phyloP scores from a whole-genome alignment of 2,797 vertebrate genomes.

The Acrossocheilus fasciatus region DNA sequence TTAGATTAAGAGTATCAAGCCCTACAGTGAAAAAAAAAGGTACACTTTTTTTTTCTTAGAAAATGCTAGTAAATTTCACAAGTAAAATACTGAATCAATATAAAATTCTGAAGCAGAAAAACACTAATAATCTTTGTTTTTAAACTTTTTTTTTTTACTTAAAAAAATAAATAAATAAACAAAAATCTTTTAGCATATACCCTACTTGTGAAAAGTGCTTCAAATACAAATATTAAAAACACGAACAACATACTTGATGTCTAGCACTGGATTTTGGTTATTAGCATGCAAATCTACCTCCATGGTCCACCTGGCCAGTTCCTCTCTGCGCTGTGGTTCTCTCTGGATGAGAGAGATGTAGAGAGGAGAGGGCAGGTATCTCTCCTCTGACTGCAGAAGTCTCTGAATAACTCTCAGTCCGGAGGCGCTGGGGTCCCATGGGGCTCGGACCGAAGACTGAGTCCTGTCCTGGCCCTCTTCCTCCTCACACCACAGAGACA shows the following conservation, averaged over 20 bases:
- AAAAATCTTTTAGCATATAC: neutral
- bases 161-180: no score
- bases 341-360: conserved; percentile 78
- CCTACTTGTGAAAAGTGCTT: neutral
- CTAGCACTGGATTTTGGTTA: neutral
- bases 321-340: conserved; percentile 76
- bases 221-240: neutral
- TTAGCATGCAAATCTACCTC: conserved; percentile 70
- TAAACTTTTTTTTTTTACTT: neutral
- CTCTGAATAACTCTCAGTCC: conserved; percentile 78
- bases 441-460: conserved; percentile 69
- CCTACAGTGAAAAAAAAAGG: neutral
- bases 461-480: conserved; percentile 60
- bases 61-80: no score
- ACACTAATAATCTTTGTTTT: neutral
- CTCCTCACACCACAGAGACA: conserved; percentile 83
- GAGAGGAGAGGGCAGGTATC: conserved; percentile 77
- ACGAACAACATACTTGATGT: neutral
- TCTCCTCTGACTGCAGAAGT: conserved; percentile 76
- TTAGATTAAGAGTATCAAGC: neutral
- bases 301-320: conserved; percentile 79
- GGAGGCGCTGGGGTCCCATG: conserved; percentile 78
- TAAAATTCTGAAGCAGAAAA: no score
- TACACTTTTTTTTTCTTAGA: no score
- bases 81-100: neutral